Conservation (phyloP, 2,888 invertebrate genomes). For the Ophion ventricosus region DNA sequence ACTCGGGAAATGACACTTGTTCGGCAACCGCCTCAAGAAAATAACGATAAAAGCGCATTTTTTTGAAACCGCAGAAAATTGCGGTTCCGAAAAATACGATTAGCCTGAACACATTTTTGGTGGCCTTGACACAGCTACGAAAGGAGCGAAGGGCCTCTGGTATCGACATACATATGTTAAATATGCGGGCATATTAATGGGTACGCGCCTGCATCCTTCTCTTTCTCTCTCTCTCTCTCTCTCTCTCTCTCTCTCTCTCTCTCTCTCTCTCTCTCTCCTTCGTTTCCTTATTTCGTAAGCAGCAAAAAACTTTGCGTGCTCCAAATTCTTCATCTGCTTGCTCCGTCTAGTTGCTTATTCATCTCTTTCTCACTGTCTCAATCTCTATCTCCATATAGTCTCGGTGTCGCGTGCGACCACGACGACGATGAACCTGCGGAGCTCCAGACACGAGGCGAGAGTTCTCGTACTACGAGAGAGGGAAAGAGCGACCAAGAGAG, state of each 20-base stretch:
- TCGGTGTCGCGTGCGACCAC: slow-evolving; percentile 63
- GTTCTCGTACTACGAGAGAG: slow-evolving; percentile 34
- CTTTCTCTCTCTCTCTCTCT: too few species aligned
- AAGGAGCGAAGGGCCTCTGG: slow-evolving; percentile 13
- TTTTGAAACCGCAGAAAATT: background rate
- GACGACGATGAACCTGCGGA: slow-evolving; percentile 45
- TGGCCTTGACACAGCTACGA: background rate
- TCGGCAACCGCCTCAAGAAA: too few species aligned
- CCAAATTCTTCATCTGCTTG: slow-evolving; percentile 60
- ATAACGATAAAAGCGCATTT: too few species aligned
- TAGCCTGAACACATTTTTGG: background rate
- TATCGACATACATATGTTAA: slow-evolving; percentile 14
- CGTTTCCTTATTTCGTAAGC: slow-evolving; percentile 28
- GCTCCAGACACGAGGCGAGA: slow-evolving; percentile 46
- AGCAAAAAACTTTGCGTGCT: slow-evolving; percentile 73
- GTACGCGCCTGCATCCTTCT: slow-evolving; percentile 22
- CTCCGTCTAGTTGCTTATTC: slow-evolving; percentile 49
- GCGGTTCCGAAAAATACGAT: background rate
- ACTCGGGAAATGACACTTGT: too few species aligned
- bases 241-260: slow-evolving; percentile 18
- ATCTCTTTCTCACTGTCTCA: slow-evolving; percentile 41
- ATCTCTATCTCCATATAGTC: slow-evolving; percentile 50
- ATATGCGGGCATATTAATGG: slow-evolving; percentile 21
- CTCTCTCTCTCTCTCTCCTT: background rate
- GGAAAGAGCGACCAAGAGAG: slow-evolving; percentile 43